Base-by-base conservation (phyloP, 1,140 invertebrate species). In the Lysiphlebus fabarum region DNA sequence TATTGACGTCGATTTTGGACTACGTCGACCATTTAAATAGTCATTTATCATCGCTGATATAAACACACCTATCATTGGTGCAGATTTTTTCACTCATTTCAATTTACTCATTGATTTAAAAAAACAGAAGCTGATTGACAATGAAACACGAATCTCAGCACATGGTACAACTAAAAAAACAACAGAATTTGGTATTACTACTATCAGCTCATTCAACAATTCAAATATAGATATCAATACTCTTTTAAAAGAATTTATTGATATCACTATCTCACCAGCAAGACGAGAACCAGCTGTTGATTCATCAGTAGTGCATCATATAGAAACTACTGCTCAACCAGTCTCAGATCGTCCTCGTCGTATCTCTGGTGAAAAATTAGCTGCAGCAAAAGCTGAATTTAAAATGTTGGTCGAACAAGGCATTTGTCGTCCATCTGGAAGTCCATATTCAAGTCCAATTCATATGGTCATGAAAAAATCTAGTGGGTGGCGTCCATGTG, bases 361-460 rank as follows among this genome's bases (percentile, higher is more conserved):
- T 6, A 54, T 75, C 36, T n/a, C 61, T 10, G 66, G 69, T 1
- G 62, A 65, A 0, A 68, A 65, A 41, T 51, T 68, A 7, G 26
- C 26, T 12, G n/a, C n/a, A 53, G 57, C 6, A 65, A 65, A 3
- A 64, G 66, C n/a, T n/a, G n/a, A n/a, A n/a, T n/a, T n/a, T n/a
- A n/a, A n/a, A n/a, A n/a, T n/a, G n/a, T n/a, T n/a, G n/a, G n/a
- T n/a, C n/a, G n/a, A n/a, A n/a, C n/a, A n/a, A n/a, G n/a, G n/a
- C n/a, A n/a, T n/a, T n/a, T n/a, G n/a, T n/a, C n/a, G n/a, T n/a
- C n/a, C n/a, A n/a, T n/a, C n/a, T n/a, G 53, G 43, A 56, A 72
- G 72, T 57, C 49, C 68, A n/a, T 80, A 72, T 72, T 66, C 74
- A n/a, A 70, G 67, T 11, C 70, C 74, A 7, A 45, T 75, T 7